phyloP scores from a whole-genome alignment of 2,888 invertebrate genomes.

The Artemia sp. region DNA sequence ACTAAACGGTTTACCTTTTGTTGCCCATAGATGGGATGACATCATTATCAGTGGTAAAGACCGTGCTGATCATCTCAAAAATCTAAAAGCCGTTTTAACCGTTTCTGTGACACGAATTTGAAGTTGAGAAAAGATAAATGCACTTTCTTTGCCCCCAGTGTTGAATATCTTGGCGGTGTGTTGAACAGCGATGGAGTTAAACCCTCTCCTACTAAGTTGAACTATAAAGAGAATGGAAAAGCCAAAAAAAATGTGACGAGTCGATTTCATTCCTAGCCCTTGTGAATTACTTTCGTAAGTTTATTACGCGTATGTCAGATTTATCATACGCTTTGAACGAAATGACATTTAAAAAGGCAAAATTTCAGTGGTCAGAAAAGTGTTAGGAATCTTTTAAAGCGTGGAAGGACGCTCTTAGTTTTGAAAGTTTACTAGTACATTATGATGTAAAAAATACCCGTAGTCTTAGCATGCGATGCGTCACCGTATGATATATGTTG shows the following conservation, averaged over 20 bases:
- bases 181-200: background rate
- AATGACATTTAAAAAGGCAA: too few species aligned
- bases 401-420: background rate
- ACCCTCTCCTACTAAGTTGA: background rate
- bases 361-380: background rate
- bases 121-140: conserved; percentile 4
- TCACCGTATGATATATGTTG: background rate
- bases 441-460: background rate
- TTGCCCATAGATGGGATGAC: too few species aligned
- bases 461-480: background rate
- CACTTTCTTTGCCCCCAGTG: background rate
- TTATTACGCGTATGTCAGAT: too few species aligned
- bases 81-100: background rate
- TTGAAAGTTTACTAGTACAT: conserved; percentile 1
- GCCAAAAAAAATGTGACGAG: background rate
- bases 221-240: background rate
- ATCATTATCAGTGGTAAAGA: too few species aligned
- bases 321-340: too few species aligned
- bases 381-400: background rate
- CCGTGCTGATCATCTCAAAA: too few species aligned
- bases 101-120: background rate
- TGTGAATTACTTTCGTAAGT: too few species aligned
- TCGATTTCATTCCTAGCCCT: background rate
- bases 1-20: too few species aligned
- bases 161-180: background rate